Percentiles rank a stretch among this genome's conserved stretches.
These are phyloP conservation scores for Vespertilio murinus DNA, from an alignment of 2,797 vertebrate genomes.

Conservation along the genomic window DNA sequence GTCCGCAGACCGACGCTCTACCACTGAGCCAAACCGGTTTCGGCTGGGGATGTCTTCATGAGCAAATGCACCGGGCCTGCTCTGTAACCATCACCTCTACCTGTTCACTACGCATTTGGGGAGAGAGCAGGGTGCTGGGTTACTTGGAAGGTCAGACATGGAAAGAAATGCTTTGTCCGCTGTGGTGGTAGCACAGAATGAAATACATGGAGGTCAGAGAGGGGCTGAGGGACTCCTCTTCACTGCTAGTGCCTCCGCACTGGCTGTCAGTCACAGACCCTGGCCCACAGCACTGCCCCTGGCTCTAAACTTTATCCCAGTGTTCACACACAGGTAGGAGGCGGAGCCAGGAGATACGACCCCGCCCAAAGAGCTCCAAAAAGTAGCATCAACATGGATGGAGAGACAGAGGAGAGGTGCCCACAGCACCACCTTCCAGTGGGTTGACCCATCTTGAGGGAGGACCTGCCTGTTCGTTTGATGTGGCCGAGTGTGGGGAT, in stretches of 20 bases:
- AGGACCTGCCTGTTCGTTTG: neutral
- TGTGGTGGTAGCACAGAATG: neutral
- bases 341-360: too few species aligned
- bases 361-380: neutral
- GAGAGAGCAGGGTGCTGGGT: accelerated
- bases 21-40: too few species aligned
- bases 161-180: neutral
- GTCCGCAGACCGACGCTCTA: too few species aligned
- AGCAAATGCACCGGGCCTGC: neutral
- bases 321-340: too few species aligned
- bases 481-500: neutral
- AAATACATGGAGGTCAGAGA: neutral
- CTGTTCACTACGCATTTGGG: neutral
- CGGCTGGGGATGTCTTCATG: neutral
- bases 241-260: too few species aligned
- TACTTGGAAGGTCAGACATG: neutral
- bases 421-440: accelerated
- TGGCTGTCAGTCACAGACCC: neutral
- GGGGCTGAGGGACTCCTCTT: too few species aligned
- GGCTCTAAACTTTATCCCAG: neutral
- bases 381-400: accelerated
- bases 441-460: accelerated
- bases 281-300: neutral
- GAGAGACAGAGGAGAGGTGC: neutral
- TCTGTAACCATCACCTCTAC: accelerated